phyloP scores from a whole-genome alignment of 1,140 invertebrate species.

The Drosophila kikkawai region DNA sequence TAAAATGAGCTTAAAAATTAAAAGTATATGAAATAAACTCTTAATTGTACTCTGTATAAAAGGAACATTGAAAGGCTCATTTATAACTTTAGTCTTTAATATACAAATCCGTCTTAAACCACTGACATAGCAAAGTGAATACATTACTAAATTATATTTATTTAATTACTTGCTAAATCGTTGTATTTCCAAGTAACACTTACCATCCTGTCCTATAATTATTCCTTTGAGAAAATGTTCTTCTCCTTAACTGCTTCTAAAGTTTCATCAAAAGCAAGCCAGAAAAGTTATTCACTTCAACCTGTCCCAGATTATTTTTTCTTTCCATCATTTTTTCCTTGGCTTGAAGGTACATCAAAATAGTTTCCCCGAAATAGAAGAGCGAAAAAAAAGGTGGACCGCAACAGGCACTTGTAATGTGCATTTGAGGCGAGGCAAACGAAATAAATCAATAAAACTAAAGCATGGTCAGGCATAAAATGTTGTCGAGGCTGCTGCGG shows the following conservation, averaged over 20 bases:
- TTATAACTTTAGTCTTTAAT: background rate
- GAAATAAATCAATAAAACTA: constrained; percentile 73
- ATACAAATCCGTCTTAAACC: background rate
- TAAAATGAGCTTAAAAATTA: background rate
- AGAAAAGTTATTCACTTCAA: constrained; percentile 1
- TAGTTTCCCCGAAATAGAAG: constrained; percentile 44
- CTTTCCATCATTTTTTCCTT: background rate
- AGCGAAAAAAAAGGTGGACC: constrained; percentile 25
- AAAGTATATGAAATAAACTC: background rate
- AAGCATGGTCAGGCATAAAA: constrained; percentile 62
- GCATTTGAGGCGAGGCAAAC: constrained; percentile 22
- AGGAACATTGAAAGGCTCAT: background rate
- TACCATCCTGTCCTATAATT: background rate
- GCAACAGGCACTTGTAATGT: constrained; percentile 47
- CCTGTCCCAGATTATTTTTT: background rate
- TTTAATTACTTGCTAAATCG: background rate
- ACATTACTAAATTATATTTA: background rate
- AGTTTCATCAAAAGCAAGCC: background rate
- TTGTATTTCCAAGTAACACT: background rate
- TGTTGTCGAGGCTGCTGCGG: constrained; percentile 33
- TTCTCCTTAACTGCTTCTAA: background rate
- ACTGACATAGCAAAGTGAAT: background rate
- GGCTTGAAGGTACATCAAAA: constrained; percentile 21
- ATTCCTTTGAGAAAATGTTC: background rate
- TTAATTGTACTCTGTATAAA: background rate